Conservation (phyloP, 2,888 invertebrate species). For the Volucella bombylans region DNA sequence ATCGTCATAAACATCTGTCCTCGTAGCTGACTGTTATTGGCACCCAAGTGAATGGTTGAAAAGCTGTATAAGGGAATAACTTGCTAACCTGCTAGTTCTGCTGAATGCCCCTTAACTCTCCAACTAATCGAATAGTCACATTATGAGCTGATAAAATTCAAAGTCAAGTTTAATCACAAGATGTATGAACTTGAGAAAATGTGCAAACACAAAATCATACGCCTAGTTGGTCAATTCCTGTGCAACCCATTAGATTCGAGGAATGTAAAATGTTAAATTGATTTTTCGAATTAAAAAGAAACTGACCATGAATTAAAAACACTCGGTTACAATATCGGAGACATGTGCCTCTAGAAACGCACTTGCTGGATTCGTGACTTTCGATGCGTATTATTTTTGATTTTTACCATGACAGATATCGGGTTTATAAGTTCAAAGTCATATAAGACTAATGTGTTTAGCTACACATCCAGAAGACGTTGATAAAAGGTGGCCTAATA, state of each 20-base stretch:
- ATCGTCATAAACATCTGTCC: no score
- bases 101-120: no score
- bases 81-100: no score
- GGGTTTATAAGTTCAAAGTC: not conserved
- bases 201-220: not conserved
- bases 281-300: slow-evolving; percentile 40
- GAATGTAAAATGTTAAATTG: slow-evolving; percentile 55
- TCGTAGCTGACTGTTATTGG: no score
- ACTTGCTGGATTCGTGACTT: slow-evolving; percentile 12
- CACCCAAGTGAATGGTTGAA: no score
- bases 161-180: slow-evolving; percentile 48
- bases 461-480: no score
- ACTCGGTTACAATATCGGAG: slow-evolving; percentile 20
- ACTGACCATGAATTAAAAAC: slow-evolving; percentile 42
- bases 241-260: slow-evolving; percentile 32
- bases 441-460: not conserved
- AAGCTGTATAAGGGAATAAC: no score
- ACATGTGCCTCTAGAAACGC: slow-evolving; percentile 10
- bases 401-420: slow-evolving; percentile 24
- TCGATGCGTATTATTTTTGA: slow-evolving; percentile 7
- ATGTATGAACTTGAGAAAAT: slow-evolving; percentile 13
- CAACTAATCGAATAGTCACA: no score
- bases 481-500: no score
- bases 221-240: slow-evolving; percentile 43
- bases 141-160: slow-evolving; percentile 13